phyloP scores from a whole-genome alignment of 2,888 invertebrate species.

The Eupelmus urozonus region DNA sequence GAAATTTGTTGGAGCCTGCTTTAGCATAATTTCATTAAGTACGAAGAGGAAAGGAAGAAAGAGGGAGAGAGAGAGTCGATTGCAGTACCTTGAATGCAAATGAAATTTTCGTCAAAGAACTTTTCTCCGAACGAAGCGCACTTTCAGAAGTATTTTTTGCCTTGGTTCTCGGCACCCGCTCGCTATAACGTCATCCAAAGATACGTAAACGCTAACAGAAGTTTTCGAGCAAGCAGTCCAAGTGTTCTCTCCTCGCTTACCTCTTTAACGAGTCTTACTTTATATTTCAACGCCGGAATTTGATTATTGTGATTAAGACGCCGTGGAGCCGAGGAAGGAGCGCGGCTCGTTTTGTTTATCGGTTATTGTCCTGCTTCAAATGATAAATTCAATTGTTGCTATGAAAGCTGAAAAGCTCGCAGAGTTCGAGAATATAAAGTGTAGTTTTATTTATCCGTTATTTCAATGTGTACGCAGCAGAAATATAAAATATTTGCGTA shows the following conservation, averaged over 20 bases:
- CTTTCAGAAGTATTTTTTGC: constrained; percentile 52
- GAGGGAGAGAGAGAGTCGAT: constrained; percentile 33
- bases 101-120: constrained; percentile 58
- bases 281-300: constrained; percentile 36
- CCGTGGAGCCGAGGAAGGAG: background rate
- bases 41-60: constrained; percentile 47
- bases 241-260: constrained; percentile 44
- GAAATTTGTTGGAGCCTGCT: constrained; percentile 43
- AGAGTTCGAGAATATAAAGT: too few relatives aligned
- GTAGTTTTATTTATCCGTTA: too few relatives aligned
- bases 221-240: constrained; percentile 40
- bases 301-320: constrained; percentile 38
- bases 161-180: constrained; percentile 21
- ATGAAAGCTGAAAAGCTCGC: too few relatives aligned
- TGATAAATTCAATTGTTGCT: background rate
- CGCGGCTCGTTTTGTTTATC: background rate
- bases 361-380: background rate
- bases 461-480: too few relatives aligned
- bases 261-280: constrained; percentile 47
- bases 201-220: constrained; percentile 54
- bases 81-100: constrained; percentile 60
- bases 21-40: constrained; percentile 57
- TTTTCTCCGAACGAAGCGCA: constrained; percentile 46
- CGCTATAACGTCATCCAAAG: constrained; percentile 34
- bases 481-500: too few relatives aligned